phyloP scores from a whole-genome alignment of 2,888 invertebrate species.

The Cosmia pyralina region DNA sequence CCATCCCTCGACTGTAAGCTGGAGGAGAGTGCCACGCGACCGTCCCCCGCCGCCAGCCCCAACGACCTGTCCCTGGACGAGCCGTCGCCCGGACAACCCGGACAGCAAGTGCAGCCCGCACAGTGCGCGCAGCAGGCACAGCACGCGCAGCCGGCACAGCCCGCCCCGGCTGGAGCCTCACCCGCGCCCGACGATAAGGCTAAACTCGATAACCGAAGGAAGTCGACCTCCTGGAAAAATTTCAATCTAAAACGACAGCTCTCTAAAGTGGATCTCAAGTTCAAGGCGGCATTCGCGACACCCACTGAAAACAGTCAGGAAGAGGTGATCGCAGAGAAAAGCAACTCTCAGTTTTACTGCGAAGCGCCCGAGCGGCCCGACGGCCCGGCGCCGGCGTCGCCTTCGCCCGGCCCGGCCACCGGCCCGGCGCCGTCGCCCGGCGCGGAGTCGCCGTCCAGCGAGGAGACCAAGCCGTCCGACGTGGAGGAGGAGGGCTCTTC shows the following conservation, averaged over 20 bases:
- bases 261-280: constrained; percentile 94
- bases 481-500: constrained; percentile 63
- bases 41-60: constrained; percentile 65
- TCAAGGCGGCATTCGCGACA: constrained; percentile 91
- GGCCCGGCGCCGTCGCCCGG: constrained; percentile 47
- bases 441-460: constrained; percentile 61
- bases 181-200: constrained; percentile 70
- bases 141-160: constrained; percentile 52
- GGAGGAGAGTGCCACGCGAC: constrained; percentile 73
- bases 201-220: constrained; percentile 89
- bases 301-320: constrained; percentile 84
- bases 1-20: constrained; percentile 80
- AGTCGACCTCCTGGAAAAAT: constrained; percentile 93
- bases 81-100: constrained; percentile 57
- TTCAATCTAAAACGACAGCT: constrained; percentile 95
- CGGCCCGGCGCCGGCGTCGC: constrained; percentile 46
- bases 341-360: constrained; percentile 84
- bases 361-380: constrained; percentile 60
- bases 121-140: constrained; percentile 60
- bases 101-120: constrained; percentile 54
- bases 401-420: constrained; percentile 43
- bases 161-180: constrained; percentile 58
- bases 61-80: constrained; percentile 64
- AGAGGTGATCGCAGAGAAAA: constrained; percentile 74
- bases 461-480: constrained; percentile 66